phyloP scores from a whole-genome alignment of 2,113 vertebrate species.

The Solea senegalensis region DNA sequence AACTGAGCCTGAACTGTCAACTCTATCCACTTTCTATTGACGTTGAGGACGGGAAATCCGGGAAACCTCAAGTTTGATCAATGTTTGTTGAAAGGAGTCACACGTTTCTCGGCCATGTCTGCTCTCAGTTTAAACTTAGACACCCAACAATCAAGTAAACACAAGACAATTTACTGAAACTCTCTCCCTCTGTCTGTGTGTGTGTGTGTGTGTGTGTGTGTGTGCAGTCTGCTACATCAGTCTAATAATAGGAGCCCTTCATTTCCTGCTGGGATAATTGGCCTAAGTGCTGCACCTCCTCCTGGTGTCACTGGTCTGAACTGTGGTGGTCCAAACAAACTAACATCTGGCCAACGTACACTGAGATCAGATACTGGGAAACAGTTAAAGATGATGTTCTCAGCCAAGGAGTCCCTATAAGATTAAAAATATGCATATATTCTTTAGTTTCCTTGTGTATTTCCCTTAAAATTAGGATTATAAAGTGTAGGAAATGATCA shows the following conservation, averaged over 20 bases:
- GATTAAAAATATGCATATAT: too few relatives aligned
- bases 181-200: neutral
- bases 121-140: neutral
- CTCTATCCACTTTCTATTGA: neutral
- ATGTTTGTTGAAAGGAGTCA: constrained; percentile 1
- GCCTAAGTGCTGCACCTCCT: constrained; percentile 35
- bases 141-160: constrained; percentile 2
- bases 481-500: too few relatives aligned
- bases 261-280: constrained; percentile 45
- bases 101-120: neutral
- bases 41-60: neutral
- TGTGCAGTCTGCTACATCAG: constrained; percentile 2
- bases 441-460: too few relatives aligned
- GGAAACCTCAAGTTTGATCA: neutral
- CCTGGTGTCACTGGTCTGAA: constrained; percentile 8
- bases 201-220: neutral
- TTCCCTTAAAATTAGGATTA: too few relatives aligned
- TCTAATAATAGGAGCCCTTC: constrained; percentile 23
- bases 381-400: neutral
- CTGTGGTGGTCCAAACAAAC: constrained; percentile 21
- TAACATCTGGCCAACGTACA: constrained; percentile 33
- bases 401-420: too few relatives aligned
- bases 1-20: too few relatives aligned
- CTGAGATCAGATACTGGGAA: neutral
- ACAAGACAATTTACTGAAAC: neutral